phyloP scores from a whole-genome alignment of 2,888 invertebrate species.

The Diadegma fenestrale region DNA sequence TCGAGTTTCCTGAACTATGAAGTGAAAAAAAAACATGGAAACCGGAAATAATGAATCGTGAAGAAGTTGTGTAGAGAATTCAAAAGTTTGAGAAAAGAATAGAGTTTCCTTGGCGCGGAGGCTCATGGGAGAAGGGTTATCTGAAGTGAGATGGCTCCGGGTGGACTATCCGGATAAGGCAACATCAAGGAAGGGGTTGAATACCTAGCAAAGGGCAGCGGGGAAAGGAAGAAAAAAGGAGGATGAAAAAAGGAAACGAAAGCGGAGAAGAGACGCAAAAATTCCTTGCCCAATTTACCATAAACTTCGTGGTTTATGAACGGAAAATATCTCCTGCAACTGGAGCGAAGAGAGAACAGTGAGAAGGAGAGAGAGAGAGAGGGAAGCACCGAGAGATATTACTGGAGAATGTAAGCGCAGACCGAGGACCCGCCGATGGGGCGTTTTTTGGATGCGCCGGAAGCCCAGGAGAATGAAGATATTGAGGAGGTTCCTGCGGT shows the following conservation, averaged over 20 bases:
- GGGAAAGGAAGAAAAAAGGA: slow-evolving; percentile 43
- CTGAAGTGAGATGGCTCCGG: slow-evolving; percentile 37
- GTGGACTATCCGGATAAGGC: slow-evolving; percentile 41
- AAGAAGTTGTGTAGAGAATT: slow-evolving; percentile 9
- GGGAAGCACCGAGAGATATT: slow-evolving; percentile 46
- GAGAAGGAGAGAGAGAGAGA: slow-evolving; percentile 7
- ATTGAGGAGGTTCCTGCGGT: slow-evolving; percentile 58
- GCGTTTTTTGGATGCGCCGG: slow-evolving; percentile 51
- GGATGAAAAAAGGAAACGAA: slow-evolving; percentile 53
- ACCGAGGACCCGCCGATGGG: slow-evolving; percentile 48
- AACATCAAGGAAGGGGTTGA: slow-evolving; percentile 24
- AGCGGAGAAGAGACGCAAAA: slow-evolving; percentile 62
- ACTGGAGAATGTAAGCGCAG: slow-evolving; percentile 49
- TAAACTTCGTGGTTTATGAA: slow-evolving; percentile 77
- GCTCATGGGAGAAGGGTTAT: slow-evolving; percentile 21
- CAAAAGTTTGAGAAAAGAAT: slow-evolving; percentile 30
- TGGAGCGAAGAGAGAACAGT: slow-evolving; percentile 2
- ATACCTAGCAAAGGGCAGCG: slow-evolving; percentile 15
- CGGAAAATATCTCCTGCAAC: slow-evolving; percentile 75
- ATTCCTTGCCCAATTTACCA: slow-evolving; percentile 77
- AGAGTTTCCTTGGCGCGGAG: slow-evolving; percentile 32
- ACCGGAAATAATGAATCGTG: slow-evolving; percentile 27
- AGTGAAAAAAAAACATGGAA: slow-evolving; percentile 1
- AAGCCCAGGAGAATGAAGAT: slow-evolving; percentile 72
- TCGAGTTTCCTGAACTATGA: background rate